Evolutionary conservation across 1,140 invertebrate genomes (phyloP).

Genomic region (Cryptotermes secundus): DNA sequence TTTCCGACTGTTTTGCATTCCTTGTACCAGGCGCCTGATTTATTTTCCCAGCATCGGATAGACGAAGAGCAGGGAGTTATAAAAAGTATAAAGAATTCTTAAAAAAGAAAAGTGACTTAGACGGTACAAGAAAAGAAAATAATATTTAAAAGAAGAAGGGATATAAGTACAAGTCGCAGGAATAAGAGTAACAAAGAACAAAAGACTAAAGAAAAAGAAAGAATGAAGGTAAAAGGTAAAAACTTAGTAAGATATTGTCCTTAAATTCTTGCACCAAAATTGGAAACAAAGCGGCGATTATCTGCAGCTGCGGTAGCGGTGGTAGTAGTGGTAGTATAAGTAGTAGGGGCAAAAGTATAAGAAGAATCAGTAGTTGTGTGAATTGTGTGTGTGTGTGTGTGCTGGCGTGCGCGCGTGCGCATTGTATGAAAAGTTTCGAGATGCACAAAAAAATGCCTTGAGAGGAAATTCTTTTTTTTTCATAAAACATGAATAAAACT

Average conservation of each 20-base stretch:
- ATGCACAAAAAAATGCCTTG: background rate
- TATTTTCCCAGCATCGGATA: background rate
- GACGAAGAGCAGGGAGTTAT: background rate
- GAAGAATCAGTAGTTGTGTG: no score
- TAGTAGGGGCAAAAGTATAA: no score
- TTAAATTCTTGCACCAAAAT: background rate
- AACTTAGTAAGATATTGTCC: background rate
- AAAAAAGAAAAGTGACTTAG: background rate
- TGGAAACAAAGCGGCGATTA: background rate
- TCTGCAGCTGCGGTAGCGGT: background rate
- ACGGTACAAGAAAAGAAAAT: background rate
- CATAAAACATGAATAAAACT: background rate
- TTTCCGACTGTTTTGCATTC: conserved; percentile 4
- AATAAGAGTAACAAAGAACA: background rate
- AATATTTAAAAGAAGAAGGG: background rate
- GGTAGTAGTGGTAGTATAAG: no score
- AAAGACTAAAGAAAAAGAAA: background rate
- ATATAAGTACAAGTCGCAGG: background rate
- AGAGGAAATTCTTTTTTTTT: background rate
- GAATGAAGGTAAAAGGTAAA: background rate
- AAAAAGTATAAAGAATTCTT: background rate
- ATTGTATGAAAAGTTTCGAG: background rate
- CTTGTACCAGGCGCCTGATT: background rate
- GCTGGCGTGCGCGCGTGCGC: background rate
- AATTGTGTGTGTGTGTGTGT: no score